Evolutionary conservation across 1,140 invertebrate species (phyloP).

Genomic region (Drepana arcuata): DNA sequence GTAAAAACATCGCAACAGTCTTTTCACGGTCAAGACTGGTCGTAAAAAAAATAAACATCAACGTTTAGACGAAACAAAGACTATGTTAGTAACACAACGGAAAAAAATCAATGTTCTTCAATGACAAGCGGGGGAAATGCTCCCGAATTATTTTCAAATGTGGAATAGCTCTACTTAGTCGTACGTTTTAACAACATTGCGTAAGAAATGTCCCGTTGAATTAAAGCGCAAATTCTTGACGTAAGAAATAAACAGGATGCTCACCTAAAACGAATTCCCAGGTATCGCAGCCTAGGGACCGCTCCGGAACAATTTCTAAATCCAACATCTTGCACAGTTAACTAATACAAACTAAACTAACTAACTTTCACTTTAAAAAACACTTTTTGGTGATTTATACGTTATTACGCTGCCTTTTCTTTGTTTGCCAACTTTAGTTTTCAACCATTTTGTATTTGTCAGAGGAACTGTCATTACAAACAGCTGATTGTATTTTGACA

Average conservation of each 20-base stretch:
- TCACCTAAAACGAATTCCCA: constrained; percentile 98
- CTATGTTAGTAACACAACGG: constrained; percentile 29
- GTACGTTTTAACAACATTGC: constrained; percentile 58
- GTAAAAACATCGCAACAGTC: constrained; percentile 37
- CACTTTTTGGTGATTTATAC: constrained; percentile 43
- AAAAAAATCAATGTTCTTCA: constrained; percentile 60
- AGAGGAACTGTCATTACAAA: constrained; percentile 73
- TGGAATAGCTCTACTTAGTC: constrained; percentile 7
- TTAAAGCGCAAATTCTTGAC: constrained; percentile 70
- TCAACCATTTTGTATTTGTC: constrained; percentile 74
- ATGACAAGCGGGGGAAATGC: neutral
- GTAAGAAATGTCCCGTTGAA: constrained; percentile 53
- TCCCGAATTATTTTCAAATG: constrained; percentile 3
- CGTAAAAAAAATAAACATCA: constrained; percentile 63
- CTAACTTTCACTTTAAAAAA: constrained; percentile 64
- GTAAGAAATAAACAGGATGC: constrained; percentile 67
- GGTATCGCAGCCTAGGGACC: constrained; percentile 95
- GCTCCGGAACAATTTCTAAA: constrained; percentile 95
- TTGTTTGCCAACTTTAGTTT: constrained; percentile 73
- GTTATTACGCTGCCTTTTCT: constrained; percentile 65
- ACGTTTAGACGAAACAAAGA: constrained; percentile 46
- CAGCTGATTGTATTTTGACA: constrained; percentile 71
- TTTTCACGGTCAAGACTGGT: constrained; percentile 66
- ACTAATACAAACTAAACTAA: constrained; percentile 58
- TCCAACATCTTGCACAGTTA: constrained; percentile 85